Evolutionary conservation across 64 coral and sea anemone species (phyloP).

Genomic region (Pocillopora verrucosa): DNA sequence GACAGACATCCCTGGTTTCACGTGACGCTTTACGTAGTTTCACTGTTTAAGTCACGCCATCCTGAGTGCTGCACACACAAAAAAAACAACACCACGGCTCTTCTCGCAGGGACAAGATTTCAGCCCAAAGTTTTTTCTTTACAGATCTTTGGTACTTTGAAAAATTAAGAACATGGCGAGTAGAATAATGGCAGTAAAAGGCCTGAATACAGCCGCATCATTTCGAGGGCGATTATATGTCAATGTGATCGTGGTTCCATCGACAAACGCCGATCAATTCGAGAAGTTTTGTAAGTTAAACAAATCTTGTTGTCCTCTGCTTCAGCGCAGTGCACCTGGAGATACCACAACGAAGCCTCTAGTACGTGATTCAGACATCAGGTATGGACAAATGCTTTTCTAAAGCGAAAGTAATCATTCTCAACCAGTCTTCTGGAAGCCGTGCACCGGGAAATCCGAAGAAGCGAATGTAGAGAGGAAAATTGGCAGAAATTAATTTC

Average conservation of each 20-base stretch:
- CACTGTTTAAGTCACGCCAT: not conserved
- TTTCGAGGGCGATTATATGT: slow-evolving; percentile 57
- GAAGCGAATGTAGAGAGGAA: too few relatives aligned
- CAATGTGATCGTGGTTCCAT: slow-evolving; percentile 65
- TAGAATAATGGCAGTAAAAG: not conserved
- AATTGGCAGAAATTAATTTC: too few relatives aligned
- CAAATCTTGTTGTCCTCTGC: slow-evolving; percentile 49
- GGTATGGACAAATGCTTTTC: slow-evolving; percentile 35
- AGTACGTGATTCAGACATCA: slow-evolving; percentile 59
- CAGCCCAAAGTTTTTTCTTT: not conserved
- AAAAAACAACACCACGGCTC: not conserved
- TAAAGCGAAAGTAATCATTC: too few relatives aligned
- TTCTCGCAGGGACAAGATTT: not conserved
- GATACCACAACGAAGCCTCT: slow-evolving; percentile 49
- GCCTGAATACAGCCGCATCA: not conserved
- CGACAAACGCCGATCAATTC: slow-evolving; percentile 48
- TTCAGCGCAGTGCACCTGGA: slow-evolving; percentile 67
- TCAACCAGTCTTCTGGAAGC: too few relatives aligned
- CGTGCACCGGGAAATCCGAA: too few relatives aligned
- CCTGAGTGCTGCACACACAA: not conserved
- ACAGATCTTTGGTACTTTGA: not conserved
- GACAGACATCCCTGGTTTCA: not conserved
- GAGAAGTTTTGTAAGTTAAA: slow-evolving; percentile 73
- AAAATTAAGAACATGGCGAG: not conserved
- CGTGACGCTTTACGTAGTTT: not conserved